Base-by-base conservation (phyloP, 2,113 vertebrate species). In the Larimichthys crocea region DNA sequence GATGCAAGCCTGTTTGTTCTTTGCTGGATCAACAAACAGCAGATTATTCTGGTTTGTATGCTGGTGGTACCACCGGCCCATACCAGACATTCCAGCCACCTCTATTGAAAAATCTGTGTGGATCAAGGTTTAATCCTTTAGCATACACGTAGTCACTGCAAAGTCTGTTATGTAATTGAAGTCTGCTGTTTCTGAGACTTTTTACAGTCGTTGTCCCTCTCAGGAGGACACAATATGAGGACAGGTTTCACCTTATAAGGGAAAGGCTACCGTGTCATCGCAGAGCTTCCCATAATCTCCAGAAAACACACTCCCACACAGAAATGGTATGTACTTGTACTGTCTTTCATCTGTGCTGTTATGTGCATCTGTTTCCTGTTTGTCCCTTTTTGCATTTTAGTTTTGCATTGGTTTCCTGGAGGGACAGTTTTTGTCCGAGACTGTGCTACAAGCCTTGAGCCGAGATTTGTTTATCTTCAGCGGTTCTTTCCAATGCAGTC, bases 81-180 rank as follows among this genome's bases (percentile, higher is more conserved):
- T 88, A 82, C 90, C 80, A 81, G 57, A 88, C 91, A 94, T 95
- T 95, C 92, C 89, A 68, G 69, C 62, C 71, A 86, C 87, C 84
- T 80, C 79, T 76, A 59, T 40, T 88, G 83, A 91, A 83, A 94
- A 91, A 91, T 89, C 91, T 90, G 19, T 16, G 6, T 12, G 79
- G 78, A 78, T 88, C 69, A 86, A 79, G 16, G 59, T 79, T 88
- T 86, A 87, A 83, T 56, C 66, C 55, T n/a, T 78, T 29, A 66
- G 80, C 76, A 86, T 79, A 89, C 82, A 86, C 81, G 59, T 40
- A 52, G 52, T 77, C 75, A 40, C 50, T 44, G 65, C 88, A 73
- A 86, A 86, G 73, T 65, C 67, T 61, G 52, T 94, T 91, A 92
- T 90, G 90, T 88, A 90, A 94, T 66, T 71, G 49, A 87, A 78